Evolutionary conservation across 2,113 vertebrate genomes (phyloP).

Genomic region (Callocephalon fimbriatum): DNA sequence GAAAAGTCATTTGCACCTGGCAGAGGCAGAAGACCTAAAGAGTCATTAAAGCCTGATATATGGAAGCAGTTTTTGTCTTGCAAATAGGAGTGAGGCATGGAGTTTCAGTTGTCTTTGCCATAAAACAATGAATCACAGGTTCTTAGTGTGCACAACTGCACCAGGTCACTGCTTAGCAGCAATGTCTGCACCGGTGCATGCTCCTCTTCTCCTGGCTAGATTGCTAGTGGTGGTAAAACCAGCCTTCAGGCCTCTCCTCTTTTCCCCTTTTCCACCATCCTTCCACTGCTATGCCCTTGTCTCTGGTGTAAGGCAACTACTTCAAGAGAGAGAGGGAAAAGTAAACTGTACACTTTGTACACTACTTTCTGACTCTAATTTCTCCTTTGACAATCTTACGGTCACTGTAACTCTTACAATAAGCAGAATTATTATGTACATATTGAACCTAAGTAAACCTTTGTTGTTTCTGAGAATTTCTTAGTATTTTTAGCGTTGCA

Average conservation of each 20-base stretch:
- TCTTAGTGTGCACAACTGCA: neutral
- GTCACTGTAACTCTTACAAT: neutral
- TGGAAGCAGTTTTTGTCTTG: neutral
- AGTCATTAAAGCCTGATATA: conserved; percentile 19
- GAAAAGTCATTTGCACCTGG: conserved; percentile 44
- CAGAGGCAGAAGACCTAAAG: neutral
- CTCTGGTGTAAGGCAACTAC: neutral
- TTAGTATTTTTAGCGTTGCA: neutral
- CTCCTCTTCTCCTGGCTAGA: neutral
- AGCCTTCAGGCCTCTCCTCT: neutral
- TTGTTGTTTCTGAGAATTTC: neutral
- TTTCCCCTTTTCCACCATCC: neutral
- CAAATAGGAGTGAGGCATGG: neutral
- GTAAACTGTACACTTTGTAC: neutral
- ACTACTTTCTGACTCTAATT: neutral
- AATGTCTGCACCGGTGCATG: neutral
- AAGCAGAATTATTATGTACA: neutral
- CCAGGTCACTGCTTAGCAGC: neutral
- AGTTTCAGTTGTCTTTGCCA: neutral
- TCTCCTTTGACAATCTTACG: neutral
- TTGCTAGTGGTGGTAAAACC: neutral
- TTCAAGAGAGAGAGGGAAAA: neutral
- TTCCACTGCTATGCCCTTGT: fast-evolving
- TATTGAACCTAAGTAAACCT: neutral
- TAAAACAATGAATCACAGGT: conserved; percentile 9